Evolutionary conservation across 2,888 invertebrate genomes (phyloP).

Genomic region (Troides aeacus): DNA sequence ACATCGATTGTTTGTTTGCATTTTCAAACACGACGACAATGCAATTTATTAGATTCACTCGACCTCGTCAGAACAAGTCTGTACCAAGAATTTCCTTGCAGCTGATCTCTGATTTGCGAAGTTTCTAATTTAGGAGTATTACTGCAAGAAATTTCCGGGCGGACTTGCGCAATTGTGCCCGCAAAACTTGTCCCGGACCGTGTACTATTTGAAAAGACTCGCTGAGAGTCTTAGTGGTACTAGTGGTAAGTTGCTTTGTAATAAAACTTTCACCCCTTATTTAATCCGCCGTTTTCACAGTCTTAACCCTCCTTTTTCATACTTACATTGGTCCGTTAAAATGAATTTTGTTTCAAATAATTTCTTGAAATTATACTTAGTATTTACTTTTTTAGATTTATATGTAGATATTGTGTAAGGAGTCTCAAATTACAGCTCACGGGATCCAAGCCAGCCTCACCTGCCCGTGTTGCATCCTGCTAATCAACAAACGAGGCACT

Average conservation of each 20-base stretch:
- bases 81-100: conserved; percentile 2
- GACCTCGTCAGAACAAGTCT: neutral
- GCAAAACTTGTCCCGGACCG: conserved; percentile 22
- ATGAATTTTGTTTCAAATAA: neutral
- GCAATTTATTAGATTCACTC: neutral
- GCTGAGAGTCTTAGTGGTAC: neutral
- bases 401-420: too few relatives aligned
- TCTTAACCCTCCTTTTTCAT: neutral
- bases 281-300: neutral
- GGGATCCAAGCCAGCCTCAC: too few relatives aligned
- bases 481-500: too few relatives aligned
- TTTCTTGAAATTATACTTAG: neutral
- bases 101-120: conserved; percentile 22
- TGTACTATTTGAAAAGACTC: conserved; percentile 13
- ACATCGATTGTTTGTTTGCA: too few relatives aligned
- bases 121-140: conserved; percentile 19
- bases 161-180: conserved; percentile 20
- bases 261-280: neutral
- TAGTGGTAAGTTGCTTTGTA: conserved; percentile 3
- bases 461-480: too few relatives aligned
- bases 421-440: too few relatives aligned
- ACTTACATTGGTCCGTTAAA: neutral
- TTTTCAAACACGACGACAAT: neutral
- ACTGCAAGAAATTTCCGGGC: conserved; percentile 17
- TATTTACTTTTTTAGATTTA: neutral